Evolutionary conservation across 2,797 vertebrate genomes (phyloP).

Genomic region (Mallotus villosus): DNA sequence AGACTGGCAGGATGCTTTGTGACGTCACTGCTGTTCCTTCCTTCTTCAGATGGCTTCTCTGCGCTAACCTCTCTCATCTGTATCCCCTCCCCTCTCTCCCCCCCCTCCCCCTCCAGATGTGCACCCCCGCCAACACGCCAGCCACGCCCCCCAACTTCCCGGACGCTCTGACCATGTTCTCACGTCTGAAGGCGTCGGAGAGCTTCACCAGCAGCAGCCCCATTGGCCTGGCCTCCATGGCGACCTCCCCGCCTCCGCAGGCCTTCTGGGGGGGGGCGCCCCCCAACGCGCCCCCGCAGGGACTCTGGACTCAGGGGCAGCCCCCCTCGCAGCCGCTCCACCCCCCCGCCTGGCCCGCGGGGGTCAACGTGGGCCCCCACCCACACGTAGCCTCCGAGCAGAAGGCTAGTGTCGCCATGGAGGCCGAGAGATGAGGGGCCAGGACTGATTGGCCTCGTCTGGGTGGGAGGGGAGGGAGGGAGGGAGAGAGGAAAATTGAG

Average conservation of each 20-base stretch:
- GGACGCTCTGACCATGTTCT: constrained; percentile 95
- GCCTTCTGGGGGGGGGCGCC: constrained; percentile 76
- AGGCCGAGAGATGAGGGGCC: constrained; percentile 95
- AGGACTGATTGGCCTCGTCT: constrained; percentile 38
- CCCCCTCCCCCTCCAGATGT: constrained; percentile 80
- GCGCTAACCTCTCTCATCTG: background rate
- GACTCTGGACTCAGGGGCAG: constrained; percentile 87
- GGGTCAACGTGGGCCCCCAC: constrained; percentile 81
- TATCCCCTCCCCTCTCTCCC: background rate
- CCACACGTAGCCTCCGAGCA: constrained; percentile 84
- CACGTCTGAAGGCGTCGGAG: constrained; percentile 94
- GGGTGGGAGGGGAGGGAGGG: background rate
- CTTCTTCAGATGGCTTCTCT: background rate
- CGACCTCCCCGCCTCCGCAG: constrained; percentile 83
- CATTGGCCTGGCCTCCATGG: constrained; percentile 81
- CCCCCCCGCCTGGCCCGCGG: constrained; percentile 84
- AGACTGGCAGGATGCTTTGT: no score
- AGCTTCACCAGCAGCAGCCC: constrained; percentile 87
- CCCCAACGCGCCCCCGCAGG: constrained; percentile 76
- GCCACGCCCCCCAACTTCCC: constrained; percentile 97
- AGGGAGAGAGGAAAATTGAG: constrained; percentile 10
- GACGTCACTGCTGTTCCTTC: background rate
- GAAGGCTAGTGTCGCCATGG: constrained; percentile 92
- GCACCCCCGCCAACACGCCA: constrained; percentile 96
- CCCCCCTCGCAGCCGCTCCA: constrained; percentile 75